Percentiles rank a stretch among this genome's conserved stretches.
These are phyloP conservation scores for Channa argus DNA, from an alignment of 2,113 vertebrate genomes.

Conservation along the genomic window DNA sequence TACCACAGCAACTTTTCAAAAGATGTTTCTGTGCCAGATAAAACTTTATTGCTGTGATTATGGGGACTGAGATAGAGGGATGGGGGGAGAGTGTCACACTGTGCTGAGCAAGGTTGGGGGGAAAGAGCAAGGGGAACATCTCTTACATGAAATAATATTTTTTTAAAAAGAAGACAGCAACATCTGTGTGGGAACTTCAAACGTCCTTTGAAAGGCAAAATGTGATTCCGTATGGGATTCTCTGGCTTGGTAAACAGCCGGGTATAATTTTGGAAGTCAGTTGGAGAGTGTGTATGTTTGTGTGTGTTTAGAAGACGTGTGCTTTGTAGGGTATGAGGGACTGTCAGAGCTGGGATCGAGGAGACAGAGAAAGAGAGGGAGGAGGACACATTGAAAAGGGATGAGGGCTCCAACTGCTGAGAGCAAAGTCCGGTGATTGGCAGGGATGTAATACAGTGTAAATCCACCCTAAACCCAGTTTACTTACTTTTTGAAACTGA, in stretches of 20 bases:
- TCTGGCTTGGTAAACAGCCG: constrained; percentile 75
- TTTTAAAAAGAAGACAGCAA: constrained; percentile 52
- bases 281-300: constrained; percentile 35
- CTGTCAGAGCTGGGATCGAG: constrained; percentile 36
- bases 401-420: constrained; percentile 24
- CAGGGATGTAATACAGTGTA: constrained; percentile 43
- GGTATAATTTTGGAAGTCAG: constrained; percentile 61
- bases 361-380: constrained; percentile 18
- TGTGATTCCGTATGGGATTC: constrained; percentile 74
- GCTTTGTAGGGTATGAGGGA: constrained; percentile 41
- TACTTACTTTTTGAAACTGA: not conserved
- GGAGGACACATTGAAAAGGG: constrained; percentile 19
- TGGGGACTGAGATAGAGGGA: constrained; percentile 53
- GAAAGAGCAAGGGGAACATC: constrained; percentile 48
- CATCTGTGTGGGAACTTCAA: constrained; percentile 79
- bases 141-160: constrained; percentile 59
- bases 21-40: constrained; percentile 32
- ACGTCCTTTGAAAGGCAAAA: constrained; percentile 76
- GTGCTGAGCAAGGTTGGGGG: constrained; percentile 49
- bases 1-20: constrained; percentile 61
- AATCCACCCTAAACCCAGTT: constrained; percentile 40
- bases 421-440: constrained; percentile 53
- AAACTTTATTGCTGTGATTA: constrained; percentile 74
- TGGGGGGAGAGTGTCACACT: constrained; percentile 57
- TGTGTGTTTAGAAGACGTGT: constrained; percentile 40